Conservation (phyloP, 2,888 invertebrate species). For the Copidosoma aretas region DNA sequence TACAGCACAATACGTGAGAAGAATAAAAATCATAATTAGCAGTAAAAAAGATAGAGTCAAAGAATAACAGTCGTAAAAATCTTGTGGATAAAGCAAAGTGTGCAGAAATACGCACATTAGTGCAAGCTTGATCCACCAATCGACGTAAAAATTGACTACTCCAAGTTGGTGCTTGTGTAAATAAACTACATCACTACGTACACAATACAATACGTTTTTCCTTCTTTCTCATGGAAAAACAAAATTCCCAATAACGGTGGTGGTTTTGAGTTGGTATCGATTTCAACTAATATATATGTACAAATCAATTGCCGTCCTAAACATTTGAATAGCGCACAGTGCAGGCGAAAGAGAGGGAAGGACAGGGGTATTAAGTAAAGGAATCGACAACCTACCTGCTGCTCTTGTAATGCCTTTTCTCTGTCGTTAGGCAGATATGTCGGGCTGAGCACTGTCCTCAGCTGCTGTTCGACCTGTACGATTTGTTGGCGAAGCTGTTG, state of each 20-base stretch:
- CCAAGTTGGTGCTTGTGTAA: not conserved
- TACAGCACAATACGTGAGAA: slow-evolving; percentile 10
- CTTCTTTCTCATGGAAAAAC: not conserved
- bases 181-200: too few relatives aligned
- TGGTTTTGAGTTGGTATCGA: slow-evolving; percentile 59
- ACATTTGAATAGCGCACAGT: slow-evolving; percentile 40
- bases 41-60: slow-evolving; percentile 13
- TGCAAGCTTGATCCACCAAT: slow-evolving; percentile 15
- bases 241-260: slow-evolving; percentile 53
- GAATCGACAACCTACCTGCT: slow-evolving; percentile 74
- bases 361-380: not conserved
- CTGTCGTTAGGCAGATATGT: slow-evolving; percentile 83
- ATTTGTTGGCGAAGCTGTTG: slow-evolving; percentile 83
- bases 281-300: slow-evolving; percentile 41
- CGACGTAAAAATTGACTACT: slow-evolving; percentile 29
- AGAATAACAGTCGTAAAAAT: slow-evolving; percentile 8
- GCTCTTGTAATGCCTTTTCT: slow-evolving; percentile 80
- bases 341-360: slow-evolving; percentile 35
- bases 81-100: not conserved
- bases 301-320: slow-evolving; percentile 42
- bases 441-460: slow-evolving; percentile 82
- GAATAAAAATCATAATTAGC: slow-evolving; percentile 9
- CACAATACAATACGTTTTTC: too few relatives aligned
- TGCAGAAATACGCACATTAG: slow-evolving; percentile 1
- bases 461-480: slow-evolving; percentile 85